Evolutionary conservation across 2,113 vertebrate genomes (phyloP).

Genomic region (Cynocephalus volans): DNA sequence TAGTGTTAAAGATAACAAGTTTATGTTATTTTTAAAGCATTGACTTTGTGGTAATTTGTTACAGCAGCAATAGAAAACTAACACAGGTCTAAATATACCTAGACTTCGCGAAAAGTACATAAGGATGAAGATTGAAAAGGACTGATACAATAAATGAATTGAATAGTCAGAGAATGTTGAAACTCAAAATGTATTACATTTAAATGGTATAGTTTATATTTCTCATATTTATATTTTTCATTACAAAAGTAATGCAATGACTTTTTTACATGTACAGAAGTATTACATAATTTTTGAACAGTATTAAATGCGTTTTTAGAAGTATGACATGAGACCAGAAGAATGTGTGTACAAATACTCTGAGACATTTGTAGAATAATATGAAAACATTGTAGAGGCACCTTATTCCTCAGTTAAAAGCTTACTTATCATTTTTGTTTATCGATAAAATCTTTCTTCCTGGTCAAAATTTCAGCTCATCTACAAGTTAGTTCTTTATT

Average conservation of each 20-base stretch:
- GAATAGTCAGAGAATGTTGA: neutral
- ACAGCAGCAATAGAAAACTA: neutral
- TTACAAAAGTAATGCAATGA: neutral
- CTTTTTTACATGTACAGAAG: neutral
- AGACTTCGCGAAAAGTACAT: neutral
- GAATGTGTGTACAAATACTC: neutral
- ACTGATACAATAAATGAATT: neutral
- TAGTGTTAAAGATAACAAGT: neutral
- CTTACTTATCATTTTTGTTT: neutral
- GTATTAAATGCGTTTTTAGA: neutral
- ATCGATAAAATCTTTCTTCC: neutral
- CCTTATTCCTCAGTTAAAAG: neutral
- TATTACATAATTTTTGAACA: neutral
- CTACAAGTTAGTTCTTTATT: neutral
- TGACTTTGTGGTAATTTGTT: neutral
- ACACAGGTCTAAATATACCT: neutral
- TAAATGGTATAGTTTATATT: neutral
- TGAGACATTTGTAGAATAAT: neutral
- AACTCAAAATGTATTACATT: neutral
- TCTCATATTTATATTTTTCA: conserved; percentile 3
- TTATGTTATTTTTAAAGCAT: neutral
- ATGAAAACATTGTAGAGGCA: neutral
- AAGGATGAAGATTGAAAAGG: neutral
- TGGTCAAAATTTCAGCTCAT: neutral
- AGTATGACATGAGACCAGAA: neutral